phyloP scores from a whole-genome alignment of 2,113 vertebrate species.

The Aphelocoma coerulescens region DNA sequence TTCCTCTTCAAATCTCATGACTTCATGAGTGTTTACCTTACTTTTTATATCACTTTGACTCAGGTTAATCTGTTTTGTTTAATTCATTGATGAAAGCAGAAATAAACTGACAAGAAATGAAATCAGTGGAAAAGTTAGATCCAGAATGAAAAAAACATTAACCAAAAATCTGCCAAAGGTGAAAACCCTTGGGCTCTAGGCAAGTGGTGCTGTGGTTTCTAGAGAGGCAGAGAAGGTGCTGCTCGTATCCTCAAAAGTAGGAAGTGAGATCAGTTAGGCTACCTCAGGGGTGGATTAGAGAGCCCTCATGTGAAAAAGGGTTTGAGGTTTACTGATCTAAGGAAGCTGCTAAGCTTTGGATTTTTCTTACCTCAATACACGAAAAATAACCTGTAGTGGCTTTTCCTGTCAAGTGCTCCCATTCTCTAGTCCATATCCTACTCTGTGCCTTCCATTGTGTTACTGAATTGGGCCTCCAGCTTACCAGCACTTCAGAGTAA shows the following conservation, averaged over 20 bases:
- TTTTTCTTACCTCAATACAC: background rate
- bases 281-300: background rate
- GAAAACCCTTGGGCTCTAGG: accelerated
- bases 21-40: background rate
- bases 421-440: background rate
- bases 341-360: background rate
- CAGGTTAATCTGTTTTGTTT: background rate
- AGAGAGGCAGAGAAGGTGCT: background rate
- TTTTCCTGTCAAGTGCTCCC: background rate
- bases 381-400: background rate
- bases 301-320: background rate
- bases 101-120: background rate
- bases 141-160: background rate
- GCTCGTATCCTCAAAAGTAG: too few species aligned
- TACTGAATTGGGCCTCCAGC: background rate
- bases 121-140: background rate
- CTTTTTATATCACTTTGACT: background rate
- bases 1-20: background rate
- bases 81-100: background rate
- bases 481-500: background rate
- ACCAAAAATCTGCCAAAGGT: background rate
- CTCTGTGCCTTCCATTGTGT: background rate
- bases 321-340: background rate
- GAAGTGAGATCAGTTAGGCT: background rate
- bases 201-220: background rate